Conservation (phyloP, 2,113 vertebrate species). For the Gallinago media region DNA sequence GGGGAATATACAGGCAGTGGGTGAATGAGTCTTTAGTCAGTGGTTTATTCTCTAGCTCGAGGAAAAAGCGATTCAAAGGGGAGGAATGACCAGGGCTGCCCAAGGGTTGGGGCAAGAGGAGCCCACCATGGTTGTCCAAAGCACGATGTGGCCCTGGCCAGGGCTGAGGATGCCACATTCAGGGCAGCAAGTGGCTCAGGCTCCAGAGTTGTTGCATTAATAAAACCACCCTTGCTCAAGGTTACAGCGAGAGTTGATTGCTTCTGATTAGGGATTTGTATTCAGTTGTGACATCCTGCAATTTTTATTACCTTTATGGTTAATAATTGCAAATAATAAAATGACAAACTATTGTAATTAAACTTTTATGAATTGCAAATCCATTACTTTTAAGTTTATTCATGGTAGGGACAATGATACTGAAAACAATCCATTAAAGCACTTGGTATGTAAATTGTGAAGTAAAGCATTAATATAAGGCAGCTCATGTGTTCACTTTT, state of each 20-base stretch:
- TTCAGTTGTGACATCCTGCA: constrained; percentile 49
- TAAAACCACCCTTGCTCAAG: constrained; percentile 62
- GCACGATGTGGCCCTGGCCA: fast-evolving
- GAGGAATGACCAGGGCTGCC: background rate
- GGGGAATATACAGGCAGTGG: background rate
- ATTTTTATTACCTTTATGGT: constrained; percentile 62
- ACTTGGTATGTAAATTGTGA: constrained; percentile 54
- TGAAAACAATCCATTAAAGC: constrained; percentile 64
- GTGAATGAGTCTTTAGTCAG: background rate
- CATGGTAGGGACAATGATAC: constrained; percentile 38
- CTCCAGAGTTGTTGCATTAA: background rate
- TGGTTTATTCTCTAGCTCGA: background rate
- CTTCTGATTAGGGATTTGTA: constrained; percentile 68
- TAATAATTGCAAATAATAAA: constrained; percentile 69
- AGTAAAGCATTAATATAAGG: constrained; percentile 9
- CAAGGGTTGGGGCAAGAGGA: background rate
- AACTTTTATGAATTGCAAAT: constrained; percentile 63
- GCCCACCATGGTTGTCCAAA: fast-evolving
- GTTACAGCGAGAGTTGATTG: background rate
- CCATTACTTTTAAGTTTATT: constrained; percentile 67
- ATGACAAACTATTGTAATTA: constrained; percentile 62
- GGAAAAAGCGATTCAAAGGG: background rate
- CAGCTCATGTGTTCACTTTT: background rate
- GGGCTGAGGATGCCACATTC: background rate
- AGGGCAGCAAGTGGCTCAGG: background rate